A percentile compares a stretch with the other conserved stretches of the same genome.
Evolutionary conservation across 2,888 invertebrate genomes (phyloP).

Genomic region (Leucophora obtusa): DNA sequence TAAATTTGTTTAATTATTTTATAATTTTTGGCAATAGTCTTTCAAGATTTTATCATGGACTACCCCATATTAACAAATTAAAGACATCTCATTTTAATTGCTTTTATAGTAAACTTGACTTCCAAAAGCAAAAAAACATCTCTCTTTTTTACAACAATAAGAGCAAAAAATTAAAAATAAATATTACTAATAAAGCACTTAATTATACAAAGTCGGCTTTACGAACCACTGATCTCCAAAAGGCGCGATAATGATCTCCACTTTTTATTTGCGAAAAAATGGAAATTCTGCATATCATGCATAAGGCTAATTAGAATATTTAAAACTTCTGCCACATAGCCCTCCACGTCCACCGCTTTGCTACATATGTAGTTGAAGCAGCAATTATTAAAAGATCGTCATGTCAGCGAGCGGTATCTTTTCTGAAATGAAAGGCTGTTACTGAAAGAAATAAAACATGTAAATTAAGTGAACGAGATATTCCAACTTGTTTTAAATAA

Average conservation of each 20-base stretch:
- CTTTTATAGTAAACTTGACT: slow-evolving; percentile 19
- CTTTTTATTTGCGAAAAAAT: slow-evolving; percentile 9
- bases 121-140: not conserved
- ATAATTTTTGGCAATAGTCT: no score
- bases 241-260: slow-evolving; percentile 34
- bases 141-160: not conserved
- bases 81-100: slow-evolving; percentile 10
- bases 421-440: not conserved
- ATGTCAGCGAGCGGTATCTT: slow-evolving; percentile 1
- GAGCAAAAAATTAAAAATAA: not conserved
- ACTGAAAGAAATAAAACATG: not conserved
- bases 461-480: not conserved
- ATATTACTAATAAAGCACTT: slow-evolving; percentile 11
- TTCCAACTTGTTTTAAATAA: not conserved
- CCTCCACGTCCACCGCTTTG: not conserved
- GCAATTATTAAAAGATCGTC: not conserved
- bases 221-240: slow-evolving; percentile 41
- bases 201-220: slow-evolving; percentile 52
- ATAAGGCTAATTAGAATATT: slow-evolving; percentile 37
- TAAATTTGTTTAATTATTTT: no score
- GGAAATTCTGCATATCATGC: slow-evolving; percentile 39
- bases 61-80: not conserved
- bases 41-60: not conserved
- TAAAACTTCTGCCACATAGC: slow-evolving; percentile 2
- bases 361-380: not conserved